phyloP scores from a whole-genome alignment of 2,113 vertebrate genomes.

The Maccullochella peelii region DNA sequence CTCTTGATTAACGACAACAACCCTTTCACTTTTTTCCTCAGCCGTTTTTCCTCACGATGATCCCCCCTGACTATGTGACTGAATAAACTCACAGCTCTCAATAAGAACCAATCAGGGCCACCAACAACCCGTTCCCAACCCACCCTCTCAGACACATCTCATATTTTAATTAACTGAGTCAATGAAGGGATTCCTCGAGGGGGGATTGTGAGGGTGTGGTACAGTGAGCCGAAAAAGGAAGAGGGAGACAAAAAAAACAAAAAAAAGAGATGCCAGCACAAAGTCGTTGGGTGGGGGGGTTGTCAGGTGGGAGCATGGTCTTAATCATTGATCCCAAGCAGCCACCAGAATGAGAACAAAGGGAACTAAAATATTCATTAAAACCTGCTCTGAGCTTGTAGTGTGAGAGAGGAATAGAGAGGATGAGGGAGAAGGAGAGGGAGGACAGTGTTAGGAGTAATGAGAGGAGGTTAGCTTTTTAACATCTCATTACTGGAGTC shows the following conservation, averaged over 20 bases:
- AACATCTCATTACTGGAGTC: conserved; percentile 78
- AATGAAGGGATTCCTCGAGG: conserved; percentile 66
- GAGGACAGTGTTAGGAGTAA: conserved; percentile 63
- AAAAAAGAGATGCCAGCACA: not conserved
- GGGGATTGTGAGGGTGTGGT: conserved; percentile 9
- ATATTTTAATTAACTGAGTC: conserved; percentile 79
- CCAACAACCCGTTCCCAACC: not conserved
- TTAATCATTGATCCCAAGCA: conserved; percentile 81
- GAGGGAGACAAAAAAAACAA: not conserved
- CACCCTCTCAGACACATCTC: conserved; percentile 54
- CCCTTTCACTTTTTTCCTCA: conserved; percentile 32
- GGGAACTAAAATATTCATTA: conserved; percentile 86
- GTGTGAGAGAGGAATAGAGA: conserved; percentile 57
- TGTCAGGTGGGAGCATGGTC: conserved; percentile 61
- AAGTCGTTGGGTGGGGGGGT: conserved; percentile 30
- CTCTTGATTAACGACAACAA: conserved; percentile 44
- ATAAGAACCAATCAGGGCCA: conserved; percentile 30
- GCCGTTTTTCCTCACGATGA: not conserved
- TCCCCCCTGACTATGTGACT: conserved; percentile 16
- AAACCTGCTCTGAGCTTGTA: conserved; percentile 80
- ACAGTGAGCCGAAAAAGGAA: conserved; percentile 32
- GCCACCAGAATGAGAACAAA: conserved; percentile 82
- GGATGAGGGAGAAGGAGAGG: conserved; percentile 9
- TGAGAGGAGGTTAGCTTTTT: conserved; percentile 76
- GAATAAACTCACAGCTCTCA: conserved; percentile 36